These are phyloP conservation scores for Hippocampus zosterae DNA, from an alignment of 2,113 vertebrate genomes.

Conservation along the genomic window DNA sequence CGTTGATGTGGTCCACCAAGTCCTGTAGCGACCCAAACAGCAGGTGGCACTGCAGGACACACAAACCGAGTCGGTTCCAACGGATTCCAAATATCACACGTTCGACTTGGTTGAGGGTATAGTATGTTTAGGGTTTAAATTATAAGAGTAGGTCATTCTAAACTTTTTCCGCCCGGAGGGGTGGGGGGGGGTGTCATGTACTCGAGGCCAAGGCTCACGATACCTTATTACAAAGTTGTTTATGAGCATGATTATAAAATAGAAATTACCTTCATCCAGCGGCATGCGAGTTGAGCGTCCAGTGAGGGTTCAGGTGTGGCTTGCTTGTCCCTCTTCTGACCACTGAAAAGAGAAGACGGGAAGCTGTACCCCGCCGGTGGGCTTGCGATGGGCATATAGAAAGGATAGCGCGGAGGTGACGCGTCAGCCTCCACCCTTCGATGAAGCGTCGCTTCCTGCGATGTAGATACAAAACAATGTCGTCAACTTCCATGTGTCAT, in stretches of 20 bases:
- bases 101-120: too few relatives aligned
- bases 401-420: conserved; percentile 79
- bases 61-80: too few relatives aligned
- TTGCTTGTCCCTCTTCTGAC: conserved; percentile 76
- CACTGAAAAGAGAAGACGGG: conserved; percentile 78
- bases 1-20: conserved; percentile 92
- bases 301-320: conserved; percentile 76
- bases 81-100: not conserved
- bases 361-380: conserved; percentile 76
- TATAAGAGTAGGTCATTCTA: too few relatives aligned
- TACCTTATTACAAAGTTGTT: too few relatives aligned
- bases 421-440: conserved; percentile 75
- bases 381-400: conserved; percentile 80
- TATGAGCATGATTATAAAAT: not conserved
- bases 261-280: conserved; percentile 84
- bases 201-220: too few relatives aligned
- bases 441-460: conserved; percentile 77
- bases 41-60: conserved; percentile 82
- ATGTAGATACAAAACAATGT: not conserved
- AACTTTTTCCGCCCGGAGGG: too few relatives aligned
- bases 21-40: conserved; percentile 91
- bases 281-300: conserved; percentile 84
- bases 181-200: too few relatives aligned
- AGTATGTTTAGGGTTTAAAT: too few relatives aligned
- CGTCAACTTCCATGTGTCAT: too few relatives aligned